Evolutionary conservation across 2,113 vertebrate species (phyloP).

Genomic region (Ramphastos sulfuratus): DNA sequence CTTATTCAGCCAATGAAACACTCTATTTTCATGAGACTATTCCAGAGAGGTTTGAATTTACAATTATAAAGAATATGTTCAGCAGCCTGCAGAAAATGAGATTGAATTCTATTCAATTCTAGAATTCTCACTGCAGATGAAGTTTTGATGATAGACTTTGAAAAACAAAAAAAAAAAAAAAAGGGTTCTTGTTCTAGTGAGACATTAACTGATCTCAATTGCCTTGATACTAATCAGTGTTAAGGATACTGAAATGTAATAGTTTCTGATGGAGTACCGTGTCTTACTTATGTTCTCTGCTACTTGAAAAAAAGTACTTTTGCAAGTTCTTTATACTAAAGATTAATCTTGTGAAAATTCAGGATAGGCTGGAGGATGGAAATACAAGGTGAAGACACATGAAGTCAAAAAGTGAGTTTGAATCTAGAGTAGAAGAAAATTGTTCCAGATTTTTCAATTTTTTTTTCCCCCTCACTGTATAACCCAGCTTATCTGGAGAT

Average conservation of each 20-base stretch:
- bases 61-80: slow-evolving; percentile 15
- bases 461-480: background rate
- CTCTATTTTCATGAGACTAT: background rate
- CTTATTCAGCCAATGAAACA: background rate
- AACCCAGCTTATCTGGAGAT: background rate
- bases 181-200: background rate
- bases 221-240: slow-evolving; percentile 27
- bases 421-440: background rate
- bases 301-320: background rate
- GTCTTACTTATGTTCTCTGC: background rate
- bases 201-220: slow-evolving; percentile 38
- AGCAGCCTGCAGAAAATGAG: slow-evolving; percentile 5
- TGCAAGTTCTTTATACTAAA: background rate
- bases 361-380: background rate
- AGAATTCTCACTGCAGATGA: background rate
- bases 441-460: background rate
- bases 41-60: background rate
- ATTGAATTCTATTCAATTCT: background rate
- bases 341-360: slow-evolving; percentile 4
- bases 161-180: slow-evolving; percentile 15
- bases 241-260: slow-evolving; percentile 19
- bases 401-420: background rate
- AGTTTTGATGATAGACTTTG: background rate
- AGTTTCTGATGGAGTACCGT: background rate
- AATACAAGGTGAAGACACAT: background rate